Evolutionary conservation across 2,797 vertebrate genomes (phyloP).

Genomic region (Ctenochaetus hawaiiensis): DNA sequence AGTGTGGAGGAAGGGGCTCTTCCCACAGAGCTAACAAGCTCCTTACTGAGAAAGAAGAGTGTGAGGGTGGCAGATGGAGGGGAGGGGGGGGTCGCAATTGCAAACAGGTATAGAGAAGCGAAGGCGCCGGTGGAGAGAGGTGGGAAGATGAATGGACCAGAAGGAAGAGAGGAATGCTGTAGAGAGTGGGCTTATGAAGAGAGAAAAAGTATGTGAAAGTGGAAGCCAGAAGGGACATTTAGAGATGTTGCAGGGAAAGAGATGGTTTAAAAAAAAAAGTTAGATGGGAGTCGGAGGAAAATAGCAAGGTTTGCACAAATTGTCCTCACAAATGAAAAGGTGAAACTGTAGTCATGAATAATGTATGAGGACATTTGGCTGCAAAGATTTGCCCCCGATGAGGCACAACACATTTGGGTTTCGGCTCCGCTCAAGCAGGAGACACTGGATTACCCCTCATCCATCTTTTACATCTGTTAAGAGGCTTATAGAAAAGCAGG

Average conservation of each 20-base stretch:
- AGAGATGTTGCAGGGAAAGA: slow-evolving; percentile 14
- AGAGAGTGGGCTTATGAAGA: slow-evolving; percentile 33
- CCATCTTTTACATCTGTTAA: slow-evolving; percentile 55
- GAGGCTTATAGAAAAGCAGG: slow-evolving; percentile 30
- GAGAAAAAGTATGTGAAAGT: slow-evolving; percentile 6
- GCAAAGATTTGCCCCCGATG: slow-evolving; percentile 23
- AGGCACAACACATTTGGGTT: slow-evolving; percentile 26
- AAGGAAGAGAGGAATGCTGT: slow-evolving; percentile 30
- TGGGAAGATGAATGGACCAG: slow-evolving; percentile 53
- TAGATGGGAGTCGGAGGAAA: not conserved
- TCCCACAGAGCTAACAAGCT: slow-evolving; percentile 67
- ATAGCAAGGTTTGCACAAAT: slow-evolving; percentile 48
- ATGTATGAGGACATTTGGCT: slow-evolving; percentile 53
- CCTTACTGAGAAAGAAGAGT: slow-evolving; percentile 38
- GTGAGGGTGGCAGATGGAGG: slow-evolving; percentile 11
- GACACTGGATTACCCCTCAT: slow-evolving; percentile 33
- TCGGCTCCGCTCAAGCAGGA: not conserved
- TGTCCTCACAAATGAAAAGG: slow-evolving; percentile 42
- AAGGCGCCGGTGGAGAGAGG: slow-evolving; percentile 19
- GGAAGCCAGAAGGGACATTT: slow-evolving; percentile 17
- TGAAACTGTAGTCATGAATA: slow-evolving; percentile 61
- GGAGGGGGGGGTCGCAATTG: not conserved
- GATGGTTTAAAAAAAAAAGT: not conserved
- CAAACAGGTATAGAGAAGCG: slow-evolving; percentile 39
- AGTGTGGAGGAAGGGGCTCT: slow-evolving; percentile 9